Percentiles rank a stretch among this genome's conserved stretches.
Conservation (phyloP, 92 coral and sea anemone species). For the Bergia puertoricense region DNA sequence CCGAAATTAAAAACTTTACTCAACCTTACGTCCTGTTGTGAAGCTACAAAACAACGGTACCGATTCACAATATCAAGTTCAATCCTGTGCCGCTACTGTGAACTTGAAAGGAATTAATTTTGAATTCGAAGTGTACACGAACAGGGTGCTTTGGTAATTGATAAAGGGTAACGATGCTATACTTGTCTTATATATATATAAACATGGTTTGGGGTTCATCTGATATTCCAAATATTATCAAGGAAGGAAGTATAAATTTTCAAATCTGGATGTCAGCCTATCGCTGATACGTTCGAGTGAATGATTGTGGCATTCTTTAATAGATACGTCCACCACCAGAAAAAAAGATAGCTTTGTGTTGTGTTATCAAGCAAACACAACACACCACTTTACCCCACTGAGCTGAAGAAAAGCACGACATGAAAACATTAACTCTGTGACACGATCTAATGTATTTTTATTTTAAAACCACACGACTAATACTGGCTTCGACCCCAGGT, state of each 20-base stretch:
- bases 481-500: background rate
- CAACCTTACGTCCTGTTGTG: background rate
- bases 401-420: conserved; percentile 18
- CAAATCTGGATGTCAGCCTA: conserved; percentile 27
- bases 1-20: too few relatives aligned
- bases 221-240: conserved; percentile 16
- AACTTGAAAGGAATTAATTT: background rate
- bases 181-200: background rate
- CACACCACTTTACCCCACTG: conserved; percentile 13
- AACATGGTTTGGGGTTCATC: conserved; percentile 7
- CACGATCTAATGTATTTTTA: background rate
- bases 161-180: background rate
- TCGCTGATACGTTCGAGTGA: conserved; percentile 24
- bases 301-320: conserved; percentile 26
- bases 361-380: conserved; percentile 9
- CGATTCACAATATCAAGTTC: too few relatives aligned
- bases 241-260: background rate
- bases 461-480: background rate
- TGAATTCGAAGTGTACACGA: background rate
- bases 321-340: conserved; percentile 27
- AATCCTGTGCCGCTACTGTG: background rate
- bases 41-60: background rate
- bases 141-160: background rate
- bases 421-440: conserved; percentile 23
- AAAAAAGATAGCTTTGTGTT: background rate